A percentile compares a stretch with the other conserved stretches of the same genome.
Conservation (phyloP, 2,888 invertebrate species). For the Tryphoninae sp. region DNA sequence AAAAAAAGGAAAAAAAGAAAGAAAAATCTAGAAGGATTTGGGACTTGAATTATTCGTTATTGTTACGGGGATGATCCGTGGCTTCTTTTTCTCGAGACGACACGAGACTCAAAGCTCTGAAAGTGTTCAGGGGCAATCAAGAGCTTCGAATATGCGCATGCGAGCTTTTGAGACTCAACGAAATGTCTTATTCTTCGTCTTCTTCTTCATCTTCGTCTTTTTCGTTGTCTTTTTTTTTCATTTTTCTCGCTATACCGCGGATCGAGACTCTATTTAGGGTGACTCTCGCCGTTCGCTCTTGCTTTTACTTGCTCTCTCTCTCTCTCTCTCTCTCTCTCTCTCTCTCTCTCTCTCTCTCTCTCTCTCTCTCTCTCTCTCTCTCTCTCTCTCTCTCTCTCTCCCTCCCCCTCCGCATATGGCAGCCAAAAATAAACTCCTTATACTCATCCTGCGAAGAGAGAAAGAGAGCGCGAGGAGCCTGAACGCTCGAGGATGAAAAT, state of each 20-base stretch:
- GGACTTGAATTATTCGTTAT: slow-evolving; percentile 32
- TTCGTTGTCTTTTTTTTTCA: slow-evolving; percentile 9
- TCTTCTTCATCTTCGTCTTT: slow-evolving; percentile 33
- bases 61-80: slow-evolving; percentile 16
- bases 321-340: too few relatives aligned
- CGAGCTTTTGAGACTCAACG: slow-evolving; percentile 42
- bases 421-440: slow-evolving; percentile 80
- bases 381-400: background rate
- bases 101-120: background rate
- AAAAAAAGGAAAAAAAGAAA: background rate
- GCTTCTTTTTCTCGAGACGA: slow-evolving; percentile 11
- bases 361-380: slow-evolving; percentile 30
- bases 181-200: slow-evolving; percentile 57
- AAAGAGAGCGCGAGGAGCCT: slow-evolving; percentile 38
- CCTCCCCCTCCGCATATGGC: slow-evolving; percentile 76
- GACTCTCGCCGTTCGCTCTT: slow-evolving; percentile 62
- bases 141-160: slow-evolving; percentile 49
- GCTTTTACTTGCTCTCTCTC: slow-evolving; percentile 47
- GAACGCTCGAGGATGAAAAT: slow-evolving; percentile 55
- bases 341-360: slow-evolving; percentile 40
- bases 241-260: slow-evolving; percentile 59
- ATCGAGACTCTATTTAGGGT: slow-evolving; percentile 74
- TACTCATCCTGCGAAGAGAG: slow-evolving; percentile 74
- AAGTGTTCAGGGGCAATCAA: slow-evolving; percentile 39
- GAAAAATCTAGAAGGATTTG: slow-evolving; percentile 16